Base-by-base conservation (phyloP, 2,113 vertebrate genomes). In the Platanista minor region DNA sequence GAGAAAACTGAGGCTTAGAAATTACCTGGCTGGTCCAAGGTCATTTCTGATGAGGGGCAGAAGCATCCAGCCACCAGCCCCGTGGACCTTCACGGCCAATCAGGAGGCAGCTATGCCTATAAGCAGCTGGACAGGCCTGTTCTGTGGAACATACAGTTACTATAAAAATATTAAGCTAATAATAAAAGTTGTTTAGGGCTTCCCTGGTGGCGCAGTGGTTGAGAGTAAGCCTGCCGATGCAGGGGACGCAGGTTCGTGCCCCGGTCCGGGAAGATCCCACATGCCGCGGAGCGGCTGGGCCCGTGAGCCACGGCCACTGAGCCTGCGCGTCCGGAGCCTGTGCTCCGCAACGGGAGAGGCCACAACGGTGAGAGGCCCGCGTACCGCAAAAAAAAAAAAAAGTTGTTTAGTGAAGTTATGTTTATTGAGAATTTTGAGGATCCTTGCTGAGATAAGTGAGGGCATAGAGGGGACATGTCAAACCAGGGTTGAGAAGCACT, bases 41-140 rank as follows among this genome's bases (percentile, higher is more conserved):
- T 69, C 20, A 17, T 62, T 86, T 90, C 86, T 69, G 66, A 27
- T 0, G 0, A 29, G n/a, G 8, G 17, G 27, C 36, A 85, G 69
- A 43, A 74, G 8, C 27, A 29, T 54, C 27, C 15, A 27, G 6
- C 2, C 6, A 10, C 3, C 36, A 46, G 8, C 18, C 43, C 52
- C 3, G 0, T 25, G 29, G 27, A 20, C 29, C 13, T 83, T 2
- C 4, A 8, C 9, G 29, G 33, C 10, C 18, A 54, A 1, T 1
- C 18, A 43, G 61, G 18, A 67, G 59, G 21, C 29, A 74, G n/a
- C 23, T 23, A 0, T 23, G 54, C 64, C 52, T 83, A 0, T 49
- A 69, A 66, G 6, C 13, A 43, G 52, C 69, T 18, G 36, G 52
- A 49, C n/a, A 41, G 61, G 23, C 71, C 72, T 74, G 6, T 20